Base-by-base conservation (phyloP, 2,797 vertebrate genomes). In the Poeciliopsis infans region DNA sequence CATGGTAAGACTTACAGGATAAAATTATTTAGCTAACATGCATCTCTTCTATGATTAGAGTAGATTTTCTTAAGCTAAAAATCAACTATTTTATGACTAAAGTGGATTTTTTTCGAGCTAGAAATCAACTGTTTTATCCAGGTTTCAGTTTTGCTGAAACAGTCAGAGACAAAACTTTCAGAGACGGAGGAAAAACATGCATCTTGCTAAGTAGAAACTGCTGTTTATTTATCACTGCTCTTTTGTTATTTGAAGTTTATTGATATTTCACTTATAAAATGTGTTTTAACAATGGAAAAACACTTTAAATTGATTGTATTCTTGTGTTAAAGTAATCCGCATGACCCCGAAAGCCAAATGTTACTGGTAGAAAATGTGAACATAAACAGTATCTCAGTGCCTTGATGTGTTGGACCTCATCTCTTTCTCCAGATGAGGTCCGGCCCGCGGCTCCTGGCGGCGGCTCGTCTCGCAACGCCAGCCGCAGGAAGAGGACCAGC, bases 401-500 rank as follows among this genome's bases (percentile, higher is more conserved):
- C 10, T 45, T 70, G 10, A 1, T 41, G 6, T 23, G 0, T 66
- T 47, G 69, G 49, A 2, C 55, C 6, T 36, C 49, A 15, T 16
- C 72, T 77, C 33, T 36, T 61, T 20, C 78, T 51, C 47, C 86
- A 96, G 96, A 95, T 20, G 89, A 91, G 7, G 25, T 81, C 86
- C 79, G 77, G 10, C 39, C 91, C 0, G 61, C 36, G 43, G 80
- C 81, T 78, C 83, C 85, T 55, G 5, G 83, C 25, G 8, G 82
- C 1, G 33, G 79, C 66, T 87, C 88, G 4, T 86, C 93, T 72
- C 93, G 94, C 77, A 93, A 89, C 16, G 76, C 94, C 68, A 95
- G 92, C 75, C 95, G 96, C 88, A 94, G 96, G 51, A 96, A 96
- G 89, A 94, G 96, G 59, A 96, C 96, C 77, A 95, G 94, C 80